A percentile compares a stretch with the other conserved stretches of the same genome.
Conservation (phyloP, 2,113 vertebrate genomes). For the Marcusenius ussheri region DNA sequence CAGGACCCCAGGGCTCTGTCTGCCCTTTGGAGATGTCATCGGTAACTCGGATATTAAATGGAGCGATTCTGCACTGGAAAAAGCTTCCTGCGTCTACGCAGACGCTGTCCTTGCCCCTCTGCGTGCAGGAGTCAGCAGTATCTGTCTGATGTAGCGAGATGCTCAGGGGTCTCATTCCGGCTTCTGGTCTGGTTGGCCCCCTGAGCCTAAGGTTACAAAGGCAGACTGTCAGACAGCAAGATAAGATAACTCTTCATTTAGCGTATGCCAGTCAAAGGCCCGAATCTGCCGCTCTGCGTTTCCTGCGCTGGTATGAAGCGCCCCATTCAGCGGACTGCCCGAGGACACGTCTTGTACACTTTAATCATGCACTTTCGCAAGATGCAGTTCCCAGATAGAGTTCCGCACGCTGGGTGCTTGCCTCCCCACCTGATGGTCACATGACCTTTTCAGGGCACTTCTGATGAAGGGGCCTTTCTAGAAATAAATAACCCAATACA, state of each 20-base stretch:
- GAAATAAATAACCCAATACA: not conserved
- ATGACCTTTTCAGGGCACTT: conserved; percentile 4
- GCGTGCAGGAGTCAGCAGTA: not conserved
- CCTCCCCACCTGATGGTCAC: not conserved
- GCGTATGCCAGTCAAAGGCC: not conserved
- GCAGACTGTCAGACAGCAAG: not conserved
- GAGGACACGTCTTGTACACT: not conserved
- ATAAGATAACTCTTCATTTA: conserved; percentile 15
- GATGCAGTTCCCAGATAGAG: conserved; percentile 15
- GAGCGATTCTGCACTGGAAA: not conserved
- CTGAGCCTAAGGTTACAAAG: conserved; percentile 6
- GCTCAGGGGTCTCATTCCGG: not conserved
- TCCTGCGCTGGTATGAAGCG: not conserved
- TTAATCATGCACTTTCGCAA: conserved; percentile 10
- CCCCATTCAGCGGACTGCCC: conserved; percentile 13
- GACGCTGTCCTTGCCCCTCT: not conserved
- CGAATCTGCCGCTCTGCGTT: not conserved
- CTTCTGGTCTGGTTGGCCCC: not conserved
- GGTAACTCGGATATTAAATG: not conserved
- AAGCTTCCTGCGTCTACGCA: not conserved
- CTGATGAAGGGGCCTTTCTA: not conserved
- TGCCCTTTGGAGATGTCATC: not conserved
- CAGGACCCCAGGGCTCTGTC: not conserved
- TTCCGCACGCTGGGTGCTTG: not conserved
- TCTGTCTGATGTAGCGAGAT: not conserved